A percentile compares a stretch with the other conserved stretches of the same genome.
Evolutionary conservation across 2,888 invertebrate species (phyloP).

Genomic region (Dynastes hyllus): DNA sequence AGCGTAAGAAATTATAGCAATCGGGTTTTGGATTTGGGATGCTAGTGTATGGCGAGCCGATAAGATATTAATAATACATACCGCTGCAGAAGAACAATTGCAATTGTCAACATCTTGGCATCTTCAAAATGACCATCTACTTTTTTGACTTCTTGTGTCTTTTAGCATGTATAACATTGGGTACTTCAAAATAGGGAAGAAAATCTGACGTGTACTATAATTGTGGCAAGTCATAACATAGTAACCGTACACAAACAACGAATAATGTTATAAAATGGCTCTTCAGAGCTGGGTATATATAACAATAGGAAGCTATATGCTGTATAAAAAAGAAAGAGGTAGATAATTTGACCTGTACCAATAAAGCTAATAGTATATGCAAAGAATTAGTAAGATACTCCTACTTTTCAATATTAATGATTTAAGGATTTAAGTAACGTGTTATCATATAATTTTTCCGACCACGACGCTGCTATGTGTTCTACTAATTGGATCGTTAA

Average conservation of each 20-base stretch:
- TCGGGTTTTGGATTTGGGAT: not conserved
- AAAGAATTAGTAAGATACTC: no score
- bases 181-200: slow-evolving; percentile 4
- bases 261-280: not conserved
- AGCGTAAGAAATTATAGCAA: slow-evolving; percentile 17
- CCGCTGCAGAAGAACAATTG: slow-evolving; percentile 25
- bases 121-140: slow-evolving; percentile 15
- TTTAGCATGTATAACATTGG: not conserved
- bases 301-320: no score
- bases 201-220: slow-evolving; percentile 25
- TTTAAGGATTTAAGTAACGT: no score
- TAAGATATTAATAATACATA: slow-evolving; percentile 13
- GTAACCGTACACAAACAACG: not conserved
- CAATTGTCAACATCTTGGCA: not conserved
- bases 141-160: slow-evolving; percentile 30
- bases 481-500: no score
- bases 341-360: no score
- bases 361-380: no score
- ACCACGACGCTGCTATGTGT: no score
- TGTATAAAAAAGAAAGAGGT: no score
- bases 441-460: no score
- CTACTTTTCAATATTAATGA: no score
- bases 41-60: not conserved
- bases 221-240: not conserved
- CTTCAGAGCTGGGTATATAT: not conserved